Evolutionary conservation across 2,888 invertebrate species (phyloP).

Genomic region (Penaeus monodon): DNA sequence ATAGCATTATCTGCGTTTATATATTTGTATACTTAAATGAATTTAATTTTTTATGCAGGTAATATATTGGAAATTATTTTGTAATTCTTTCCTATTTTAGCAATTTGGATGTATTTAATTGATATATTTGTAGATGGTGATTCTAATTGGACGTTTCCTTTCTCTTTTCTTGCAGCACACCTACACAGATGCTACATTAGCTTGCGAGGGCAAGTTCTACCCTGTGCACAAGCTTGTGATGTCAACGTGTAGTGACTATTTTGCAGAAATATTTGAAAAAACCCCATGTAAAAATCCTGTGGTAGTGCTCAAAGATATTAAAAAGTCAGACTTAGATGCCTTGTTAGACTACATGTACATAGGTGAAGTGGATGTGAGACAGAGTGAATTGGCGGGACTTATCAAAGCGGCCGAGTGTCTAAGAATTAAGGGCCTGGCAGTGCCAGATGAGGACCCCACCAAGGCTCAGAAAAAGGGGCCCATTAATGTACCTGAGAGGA

Average conservation of each 20-base stretch:
- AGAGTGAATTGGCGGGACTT: constrained; percentile 58
- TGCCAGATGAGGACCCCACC: constrained; percentile 61
- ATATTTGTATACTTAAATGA: no score
- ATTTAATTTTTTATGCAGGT: no score
- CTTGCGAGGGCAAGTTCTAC: constrained; percentile 61
- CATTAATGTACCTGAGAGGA: constrained; percentile 51
- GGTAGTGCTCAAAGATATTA: constrained; percentile 62
- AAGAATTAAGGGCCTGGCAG: constrained; percentile 62
- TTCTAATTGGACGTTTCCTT: not conserved
- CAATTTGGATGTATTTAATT: not conserved
- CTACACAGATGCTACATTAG: constrained; percentile 60
- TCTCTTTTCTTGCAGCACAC: constrained; percentile 43
- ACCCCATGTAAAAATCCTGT: constrained; percentile 63
- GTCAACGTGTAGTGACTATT: constrained; percentile 62
- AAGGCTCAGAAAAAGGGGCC: constrained; percentile 55
- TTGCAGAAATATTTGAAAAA: constrained; percentile 61
- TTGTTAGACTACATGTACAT: constrained; percentile 63
- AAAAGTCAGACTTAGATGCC: constrained; percentile 60
- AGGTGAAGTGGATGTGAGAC: constrained; percentile 62
- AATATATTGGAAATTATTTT: no score
- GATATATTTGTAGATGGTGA: not conserved
- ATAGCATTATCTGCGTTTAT: no score
- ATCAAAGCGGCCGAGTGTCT: constrained; percentile 64
- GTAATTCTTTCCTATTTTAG: no score
- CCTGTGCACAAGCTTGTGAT: constrained; percentile 62